phyloP scores from a whole-genome alignment of 2,113 vertebrate species.

The Labrus mixtus region DNA sequence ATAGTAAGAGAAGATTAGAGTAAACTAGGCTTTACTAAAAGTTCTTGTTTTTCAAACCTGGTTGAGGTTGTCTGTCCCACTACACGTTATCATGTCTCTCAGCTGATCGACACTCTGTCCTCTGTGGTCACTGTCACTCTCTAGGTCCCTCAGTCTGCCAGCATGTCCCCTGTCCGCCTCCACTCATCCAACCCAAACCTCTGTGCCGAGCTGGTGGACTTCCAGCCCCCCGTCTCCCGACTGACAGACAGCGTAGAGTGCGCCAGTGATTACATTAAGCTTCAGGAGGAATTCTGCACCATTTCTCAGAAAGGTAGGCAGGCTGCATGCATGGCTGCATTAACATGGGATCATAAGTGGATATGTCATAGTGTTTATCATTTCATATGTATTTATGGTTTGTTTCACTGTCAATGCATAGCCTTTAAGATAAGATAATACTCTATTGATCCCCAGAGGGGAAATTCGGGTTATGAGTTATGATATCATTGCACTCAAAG shows the following conservation, averaged over 20 bases:
- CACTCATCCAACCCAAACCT: constrained; percentile 99
- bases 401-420: not conserved
- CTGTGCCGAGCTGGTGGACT: constrained; percentile 93
- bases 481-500: too few species aligned
- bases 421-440: too few species aligned
- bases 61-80: constrained; percentile 28
- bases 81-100: not conserved
- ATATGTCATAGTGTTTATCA: not conserved
- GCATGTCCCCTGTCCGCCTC: constrained; percentile 93
- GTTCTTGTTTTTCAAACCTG: not conserved
- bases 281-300: constrained; percentile 97
- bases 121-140: constrained; percentile 20
- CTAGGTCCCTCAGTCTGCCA: constrained; percentile 94
- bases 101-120: constrained; percentile 26
- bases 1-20: not conserved
- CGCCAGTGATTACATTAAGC: constrained; percentile 94
- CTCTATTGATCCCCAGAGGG: too few species aligned
- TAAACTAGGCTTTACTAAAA: not conserved
- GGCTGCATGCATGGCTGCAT: not conserved
- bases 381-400: not conserved
- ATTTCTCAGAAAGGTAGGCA: constrained; percentile 96
- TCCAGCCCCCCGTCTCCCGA: constrained; percentile 88
- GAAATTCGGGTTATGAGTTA: too few species aligned
- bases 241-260: constrained; percentile 90
- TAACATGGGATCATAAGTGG: not conserved